A percentile compares a stretch with the other conserved stretches of the same genome.
These are phyloP conservation scores for Saxidomus purpurata DNA, from an alignment of 1,140 invertebrate species.

Conservation along the genomic window DNA sequence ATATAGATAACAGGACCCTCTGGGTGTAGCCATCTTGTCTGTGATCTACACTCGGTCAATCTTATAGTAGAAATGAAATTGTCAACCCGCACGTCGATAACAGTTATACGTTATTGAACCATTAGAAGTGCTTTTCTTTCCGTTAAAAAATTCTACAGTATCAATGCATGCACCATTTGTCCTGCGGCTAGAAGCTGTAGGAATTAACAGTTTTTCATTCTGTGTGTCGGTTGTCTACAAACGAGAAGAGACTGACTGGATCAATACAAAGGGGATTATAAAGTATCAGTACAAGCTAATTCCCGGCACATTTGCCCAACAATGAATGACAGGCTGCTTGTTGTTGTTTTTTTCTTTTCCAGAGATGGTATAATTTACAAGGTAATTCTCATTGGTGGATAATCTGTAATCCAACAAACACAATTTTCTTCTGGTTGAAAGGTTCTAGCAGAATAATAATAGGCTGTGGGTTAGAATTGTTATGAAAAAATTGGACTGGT, in stretches of 20 bases:
- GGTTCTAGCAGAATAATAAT: too few species aligned
- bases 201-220: not conserved
- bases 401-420: not conserved
- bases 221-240: not conserved
- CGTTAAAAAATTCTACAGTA: not conserved
- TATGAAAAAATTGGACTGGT: too few species aligned
- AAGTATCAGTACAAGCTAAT: not conserved
- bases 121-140: not conserved
- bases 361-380: not conserved
- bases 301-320: not conserved
- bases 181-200: not conserved
- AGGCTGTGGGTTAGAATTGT: too few species aligned
- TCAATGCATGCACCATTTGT: not conserved
- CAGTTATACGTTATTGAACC: not conserved
- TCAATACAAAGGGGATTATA: conserved; percentile 30
- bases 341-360: not conserved
- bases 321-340: not conserved
- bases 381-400: not conserved
- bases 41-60: too few species aligned
- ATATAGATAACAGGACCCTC: too few species aligned
- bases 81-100: too few species aligned
- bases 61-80: too few species aligned
- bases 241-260: not conserved
- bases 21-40: too few species aligned
- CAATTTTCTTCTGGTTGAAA: not conserved